phyloP scores from a whole-genome alignment of 2,797 vertebrate genomes.

The Tachyglossus aculeatus region DNA sequence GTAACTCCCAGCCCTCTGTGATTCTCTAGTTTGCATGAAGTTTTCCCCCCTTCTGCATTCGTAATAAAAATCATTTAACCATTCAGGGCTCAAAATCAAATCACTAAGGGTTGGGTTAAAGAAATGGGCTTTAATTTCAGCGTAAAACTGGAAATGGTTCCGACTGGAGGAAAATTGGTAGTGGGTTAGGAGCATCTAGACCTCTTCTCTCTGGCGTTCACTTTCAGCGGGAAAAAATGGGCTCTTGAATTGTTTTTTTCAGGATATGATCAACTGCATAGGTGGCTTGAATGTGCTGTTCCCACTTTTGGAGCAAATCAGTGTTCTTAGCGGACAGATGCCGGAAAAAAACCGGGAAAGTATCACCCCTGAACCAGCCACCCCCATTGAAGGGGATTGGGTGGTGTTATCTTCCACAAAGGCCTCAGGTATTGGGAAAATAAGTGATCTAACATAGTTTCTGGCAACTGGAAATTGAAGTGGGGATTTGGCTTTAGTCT shows the following conservation, averaged over 20 bases:
- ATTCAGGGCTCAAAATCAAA: no score
- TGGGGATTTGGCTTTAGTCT: conserved; percentile 1
- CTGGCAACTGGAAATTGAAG: conserved; percentile 26
- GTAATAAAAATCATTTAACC: no score
- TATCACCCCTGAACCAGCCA: conserved; percentile 80
- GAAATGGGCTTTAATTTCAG: no score
- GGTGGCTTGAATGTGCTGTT: conserved; percentile 90
- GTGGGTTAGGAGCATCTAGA: no score
- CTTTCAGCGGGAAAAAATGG: no score
- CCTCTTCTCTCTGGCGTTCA: no score
- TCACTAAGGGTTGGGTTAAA: no score
- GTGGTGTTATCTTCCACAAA: conserved; percentile 88
- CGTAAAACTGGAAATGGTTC: no score
- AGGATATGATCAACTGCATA: conserved; percentile 96
- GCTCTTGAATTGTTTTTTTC: conserved; percentile 28
- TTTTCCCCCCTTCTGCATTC: no score
- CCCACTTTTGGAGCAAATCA: conserved; percentile 91
- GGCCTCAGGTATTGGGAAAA: conserved; percentile 84
- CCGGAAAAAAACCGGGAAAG: conserved; percentile 68
- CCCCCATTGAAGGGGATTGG: conserved; percentile 89
- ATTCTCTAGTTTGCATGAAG: no score
- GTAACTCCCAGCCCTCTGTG: no score
- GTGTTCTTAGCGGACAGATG: conserved; percentile 72
- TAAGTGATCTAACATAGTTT: neutral
- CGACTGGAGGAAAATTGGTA: no score